phyloP scores from a whole-genome alignment of 1,140 invertebrate species.

The Drosophila burlai region DNA sequence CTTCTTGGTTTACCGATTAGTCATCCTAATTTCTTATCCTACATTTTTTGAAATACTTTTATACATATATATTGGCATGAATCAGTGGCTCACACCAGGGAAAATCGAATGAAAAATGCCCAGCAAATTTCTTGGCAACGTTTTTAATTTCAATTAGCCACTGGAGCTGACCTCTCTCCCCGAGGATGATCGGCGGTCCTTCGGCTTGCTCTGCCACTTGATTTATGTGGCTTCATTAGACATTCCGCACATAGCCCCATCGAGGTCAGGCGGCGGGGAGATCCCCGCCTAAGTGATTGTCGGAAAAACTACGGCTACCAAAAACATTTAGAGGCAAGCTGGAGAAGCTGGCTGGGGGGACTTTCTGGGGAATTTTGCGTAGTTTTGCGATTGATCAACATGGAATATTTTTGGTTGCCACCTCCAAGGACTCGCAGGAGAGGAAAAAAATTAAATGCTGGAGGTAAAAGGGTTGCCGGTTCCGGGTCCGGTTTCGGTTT shows the following conservation, averaged over 20 bases:
- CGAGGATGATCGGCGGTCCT: constrained; percentile 1
- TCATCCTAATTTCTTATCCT: not conserved
- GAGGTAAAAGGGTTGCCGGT: constrained; percentile 48
- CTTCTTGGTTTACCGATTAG: too few relatives aligned
- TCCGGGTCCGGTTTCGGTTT: constrained; percentile 18
- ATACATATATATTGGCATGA: constrained; percentile 55
- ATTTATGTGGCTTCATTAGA: constrained; percentile 84
- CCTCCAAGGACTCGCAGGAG: constrained; percentile 26
- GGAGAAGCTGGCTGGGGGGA: not conserved
- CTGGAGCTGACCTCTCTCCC: constrained; percentile 19
- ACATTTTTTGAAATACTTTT: not conserved
- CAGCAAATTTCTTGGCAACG: constrained; percentile 54
- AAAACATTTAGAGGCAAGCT: constrained; percentile 59
- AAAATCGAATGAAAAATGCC: constrained; percentile 38
- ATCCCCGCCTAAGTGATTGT: constrained; percentile 62
- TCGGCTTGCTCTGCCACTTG: constrained; percentile 58
- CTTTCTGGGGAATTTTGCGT: constrained; percentile 4
- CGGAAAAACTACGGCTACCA: constrained; percentile 52
- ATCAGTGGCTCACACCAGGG: constrained; percentile 9
- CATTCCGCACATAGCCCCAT: constrained; percentile 69
- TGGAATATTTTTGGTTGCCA: constrained; percentile 72
- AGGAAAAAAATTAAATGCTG: constrained; percentile 11
- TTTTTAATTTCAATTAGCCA: constrained; percentile 79
- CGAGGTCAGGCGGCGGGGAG: not conserved
- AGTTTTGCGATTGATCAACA: constrained; percentile 73